Percentiles rank a stretch among this genome's conserved stretches.
Conservation (phyloP, 2,888 invertebrate species). For the Sympetrum striolatum region DNA sequence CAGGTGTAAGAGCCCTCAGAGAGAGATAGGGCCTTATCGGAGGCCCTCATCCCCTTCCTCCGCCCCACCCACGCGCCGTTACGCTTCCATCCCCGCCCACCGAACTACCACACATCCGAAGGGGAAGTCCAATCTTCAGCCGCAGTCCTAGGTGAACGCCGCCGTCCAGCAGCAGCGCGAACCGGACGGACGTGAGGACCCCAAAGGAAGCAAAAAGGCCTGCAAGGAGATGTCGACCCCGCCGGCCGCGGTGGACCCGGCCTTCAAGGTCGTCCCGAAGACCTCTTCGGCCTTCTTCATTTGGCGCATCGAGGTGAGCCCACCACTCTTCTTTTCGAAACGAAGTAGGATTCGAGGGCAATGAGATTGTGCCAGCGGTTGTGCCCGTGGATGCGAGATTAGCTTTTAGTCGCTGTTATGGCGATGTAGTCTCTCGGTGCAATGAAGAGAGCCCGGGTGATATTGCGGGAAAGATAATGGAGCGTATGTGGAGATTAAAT, state of each 20-base stretch:
- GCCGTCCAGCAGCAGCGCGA: background rate
- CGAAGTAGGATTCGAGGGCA: too few relatives aligned
- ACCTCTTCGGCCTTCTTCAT: slow-evolving; percentile 81
- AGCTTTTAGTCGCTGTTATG: too few relatives aligned
- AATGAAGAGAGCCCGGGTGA: background rate
- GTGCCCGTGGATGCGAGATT: too few relatives aligned
- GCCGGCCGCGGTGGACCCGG: slow-evolving; percentile 59
- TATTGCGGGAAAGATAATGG: background rate
- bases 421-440: too few relatives aligned
- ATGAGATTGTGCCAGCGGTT: too few relatives aligned
- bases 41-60: background rate
- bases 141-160: background rate
- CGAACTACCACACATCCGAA: background rate
- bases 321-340: background rate
- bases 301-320: slow-evolving; percentile 85
- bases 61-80: background rate
- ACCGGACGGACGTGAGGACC: background rate
- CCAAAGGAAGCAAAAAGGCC: background rate
- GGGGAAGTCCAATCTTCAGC: background rate
- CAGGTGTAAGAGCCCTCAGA: background rate
- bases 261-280: slow-evolving; percentile 81
- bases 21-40: background rate
- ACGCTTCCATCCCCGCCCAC: background rate
- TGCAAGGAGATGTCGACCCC: background rate
- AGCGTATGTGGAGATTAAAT: background rate